phyloP scores from a whole-genome alignment of 2,113 vertebrate species.

The Columba janthina region DNA sequence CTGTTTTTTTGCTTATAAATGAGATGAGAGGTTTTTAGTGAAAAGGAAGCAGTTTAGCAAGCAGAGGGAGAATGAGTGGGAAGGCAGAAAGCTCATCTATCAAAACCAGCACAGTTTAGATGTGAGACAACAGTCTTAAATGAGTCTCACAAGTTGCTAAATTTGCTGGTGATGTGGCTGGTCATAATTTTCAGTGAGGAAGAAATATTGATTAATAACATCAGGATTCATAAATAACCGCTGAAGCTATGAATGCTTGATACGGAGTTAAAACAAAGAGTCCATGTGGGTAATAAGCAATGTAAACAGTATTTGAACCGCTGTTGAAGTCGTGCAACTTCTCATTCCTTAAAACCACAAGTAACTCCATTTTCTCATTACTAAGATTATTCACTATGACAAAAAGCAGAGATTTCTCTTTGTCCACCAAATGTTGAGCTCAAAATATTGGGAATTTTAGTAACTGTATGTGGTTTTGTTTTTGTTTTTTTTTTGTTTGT shows the following conservation, averaged over 20 bases:
- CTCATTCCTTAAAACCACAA: neutral
- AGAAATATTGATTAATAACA: neutral
- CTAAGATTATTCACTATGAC: no score
- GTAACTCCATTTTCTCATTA: neutral
- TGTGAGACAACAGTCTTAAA: neutral
- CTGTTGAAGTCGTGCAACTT: neutral
- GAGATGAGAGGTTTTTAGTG: neutral
- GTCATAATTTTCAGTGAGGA: neutral
- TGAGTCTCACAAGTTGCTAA: neutral
- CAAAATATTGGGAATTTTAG: no score
- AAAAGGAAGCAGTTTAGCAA: neutral
- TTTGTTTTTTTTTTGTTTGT: neutral
- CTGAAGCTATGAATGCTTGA: neutral
- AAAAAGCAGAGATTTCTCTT: neutral
- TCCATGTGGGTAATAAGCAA: neutral
- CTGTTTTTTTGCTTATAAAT: neutral
- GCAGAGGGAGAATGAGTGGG: neutral
- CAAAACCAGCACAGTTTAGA: neutral
- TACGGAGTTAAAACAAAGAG: neutral
- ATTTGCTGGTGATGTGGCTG: neutral
- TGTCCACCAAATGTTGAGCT: no score
- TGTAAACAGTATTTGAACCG: accelerated
- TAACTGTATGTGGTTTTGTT: neutral
- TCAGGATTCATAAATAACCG: neutral
- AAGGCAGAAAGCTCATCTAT: neutral